A percentile compares a stretch with the other conserved stretches of the same genome.
These are phyloP conservation scores for Cydia fagiglandana DNA, from an alignment of 1,140 invertebrate genomes.

Conservation along the genomic window DNA sequence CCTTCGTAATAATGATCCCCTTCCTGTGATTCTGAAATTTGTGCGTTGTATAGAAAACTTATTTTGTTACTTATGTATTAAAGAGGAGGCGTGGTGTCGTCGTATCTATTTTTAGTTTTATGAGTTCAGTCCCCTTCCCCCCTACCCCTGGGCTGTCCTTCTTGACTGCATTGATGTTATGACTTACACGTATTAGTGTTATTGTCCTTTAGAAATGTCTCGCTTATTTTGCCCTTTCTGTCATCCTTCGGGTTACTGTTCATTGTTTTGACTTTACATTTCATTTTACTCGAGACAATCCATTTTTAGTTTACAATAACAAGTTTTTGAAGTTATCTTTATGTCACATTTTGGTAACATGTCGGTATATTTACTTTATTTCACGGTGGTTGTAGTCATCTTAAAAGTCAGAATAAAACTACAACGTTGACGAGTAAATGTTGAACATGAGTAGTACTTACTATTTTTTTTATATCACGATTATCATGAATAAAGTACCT, in stretches of 20 bases:
- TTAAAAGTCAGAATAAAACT: no score
- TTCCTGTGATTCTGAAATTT: slow-evolving; percentile 8
- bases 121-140: slow-evolving; percentile 62
- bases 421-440: no score
- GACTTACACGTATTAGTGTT: slow-evolving; percentile 48
- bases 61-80: slow-evolving; percentile 32
- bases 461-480: background rate
- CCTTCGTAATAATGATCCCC: background rate
- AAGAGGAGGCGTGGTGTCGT: slow-evolving; percentile 46
- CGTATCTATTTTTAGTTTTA: slow-evolving; percentile 72
- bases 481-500: background rate
- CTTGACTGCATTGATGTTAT: slow-evolving; percentile 44
- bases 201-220: slow-evolving; percentile 25
- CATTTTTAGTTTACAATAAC: background rate
- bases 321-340: background rate
- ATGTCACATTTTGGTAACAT: background rate
- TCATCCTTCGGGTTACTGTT: background rate
- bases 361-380: background rate
- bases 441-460: background rate
- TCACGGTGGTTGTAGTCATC: background rate
- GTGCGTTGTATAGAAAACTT: background rate
- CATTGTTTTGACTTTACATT: background rate
- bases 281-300: background rate
- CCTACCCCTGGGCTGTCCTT: slow-evolving; percentile 35
- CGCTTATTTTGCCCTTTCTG: slow-evolving; percentile 15